Conservation (phyloP, 2,797 vertebrate genomes). For the Monodelphis domestica region DNA sequence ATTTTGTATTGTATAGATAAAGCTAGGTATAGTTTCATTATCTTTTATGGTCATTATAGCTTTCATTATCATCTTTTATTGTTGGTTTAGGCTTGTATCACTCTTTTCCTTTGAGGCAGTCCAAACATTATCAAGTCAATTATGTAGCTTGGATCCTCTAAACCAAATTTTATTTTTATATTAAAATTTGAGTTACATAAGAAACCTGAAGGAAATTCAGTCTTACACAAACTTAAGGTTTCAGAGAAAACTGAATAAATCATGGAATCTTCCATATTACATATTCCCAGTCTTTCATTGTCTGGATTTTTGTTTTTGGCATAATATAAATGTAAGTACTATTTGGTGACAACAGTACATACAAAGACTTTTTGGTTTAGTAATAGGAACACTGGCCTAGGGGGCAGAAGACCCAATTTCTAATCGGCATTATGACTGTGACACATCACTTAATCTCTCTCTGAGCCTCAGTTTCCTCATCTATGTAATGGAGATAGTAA, state of each 20-base stretch:
- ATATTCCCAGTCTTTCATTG: not conserved
- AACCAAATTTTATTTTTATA: slow-evolving; percentile 10
- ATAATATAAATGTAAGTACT: not conserved
- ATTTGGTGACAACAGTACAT: not conserved
- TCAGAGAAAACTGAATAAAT: slow-evolving; percentile 43
- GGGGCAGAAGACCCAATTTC: not conserved
- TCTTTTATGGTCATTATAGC: not conserved
- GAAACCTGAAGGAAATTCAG: slow-evolving; percentile 25
- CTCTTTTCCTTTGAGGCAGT: slow-evolving; percentile 26
- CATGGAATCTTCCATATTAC: not conserved
- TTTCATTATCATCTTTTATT: slow-evolving; percentile 40
- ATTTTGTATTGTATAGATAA: not conserved
- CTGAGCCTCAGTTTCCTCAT: too few relatives aligned
- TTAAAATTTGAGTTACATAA: slow-evolving; percentile 48
- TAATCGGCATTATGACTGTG: not conserved
- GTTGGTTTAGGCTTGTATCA: slow-evolving; percentile 40
- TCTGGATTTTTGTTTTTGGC: slow-evolving; percentile 1
- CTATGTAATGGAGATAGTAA: not conserved
- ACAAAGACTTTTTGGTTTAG: not conserved
- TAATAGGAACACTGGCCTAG: not conserved
- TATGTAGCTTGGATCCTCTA: slow-evolving; percentile 24
- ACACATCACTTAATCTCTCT: not conserved
- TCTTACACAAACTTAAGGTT: slow-evolving; percentile 50
- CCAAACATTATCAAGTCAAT: slow-evolving; percentile 24
- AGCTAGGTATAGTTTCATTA: not conserved